These are phyloP conservation scores for Zele albiditarsus DNA, from an alignment of 2,888 invertebrate species.

Conservation along the genomic window DNA sequence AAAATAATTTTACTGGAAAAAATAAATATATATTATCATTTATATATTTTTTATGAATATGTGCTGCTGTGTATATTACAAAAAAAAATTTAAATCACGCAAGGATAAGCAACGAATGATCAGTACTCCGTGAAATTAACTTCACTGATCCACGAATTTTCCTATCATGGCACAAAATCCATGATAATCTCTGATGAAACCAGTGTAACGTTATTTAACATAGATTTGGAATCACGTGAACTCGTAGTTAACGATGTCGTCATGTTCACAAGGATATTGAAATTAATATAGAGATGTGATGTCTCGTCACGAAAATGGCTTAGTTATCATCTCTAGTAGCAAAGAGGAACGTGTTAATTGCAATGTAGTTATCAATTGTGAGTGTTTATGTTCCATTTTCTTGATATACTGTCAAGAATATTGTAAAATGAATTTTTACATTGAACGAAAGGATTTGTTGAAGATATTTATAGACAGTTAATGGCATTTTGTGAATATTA, in stretches of 20 bases:
- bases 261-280: conserved; percentile 19
- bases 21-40: neutral
- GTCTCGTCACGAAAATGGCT: neutral
- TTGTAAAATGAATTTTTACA: no score
- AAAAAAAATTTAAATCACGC: conserved; percentile 31
- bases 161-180: neutral
- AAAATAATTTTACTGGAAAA: neutral
- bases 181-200: conserved; percentile 15
- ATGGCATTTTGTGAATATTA: no score
- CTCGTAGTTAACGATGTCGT: conserved; percentile 28
- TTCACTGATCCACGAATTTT: conserved; percentile 33
- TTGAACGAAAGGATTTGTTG: no score
- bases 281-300: neutral
- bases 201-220: neutral
- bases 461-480: no score
- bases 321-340: no score
- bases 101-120: conserved; percentile 29
- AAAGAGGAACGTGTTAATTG: neutral
- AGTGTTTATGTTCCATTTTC: no score
- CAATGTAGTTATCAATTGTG: neutral
- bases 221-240: conserved; percentile 19
- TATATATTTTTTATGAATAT: neutral
- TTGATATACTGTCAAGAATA: no score
- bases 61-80: no score
- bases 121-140: conserved; percentile 36